A percentile compares a stretch with the other conserved stretches of the same genome.
These are phyloP conservation scores for Drosophila niveifrons DNA, from an alignment of 2,888 invertebrate species.

Conservation along the genomic window DNA sequence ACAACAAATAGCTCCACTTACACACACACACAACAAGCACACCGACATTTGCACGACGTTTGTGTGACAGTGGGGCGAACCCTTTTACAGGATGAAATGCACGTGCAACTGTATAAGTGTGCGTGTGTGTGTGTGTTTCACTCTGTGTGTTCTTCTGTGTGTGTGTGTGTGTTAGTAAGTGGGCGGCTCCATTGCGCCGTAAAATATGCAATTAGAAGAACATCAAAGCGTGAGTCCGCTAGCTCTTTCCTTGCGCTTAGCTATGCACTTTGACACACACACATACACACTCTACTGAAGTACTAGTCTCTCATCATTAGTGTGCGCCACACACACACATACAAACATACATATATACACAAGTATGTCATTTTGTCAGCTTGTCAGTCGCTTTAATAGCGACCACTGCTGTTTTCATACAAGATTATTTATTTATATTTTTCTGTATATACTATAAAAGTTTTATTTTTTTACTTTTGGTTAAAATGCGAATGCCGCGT, in stretches of 20 bases:
- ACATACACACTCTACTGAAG: conserved; percentile 28
- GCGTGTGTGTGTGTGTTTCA: conserved; percentile 18
- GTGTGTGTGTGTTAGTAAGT: conserved; percentile 37
- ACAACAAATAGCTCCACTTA: conserved; percentile 74
- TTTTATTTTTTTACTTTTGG: conserved; percentile 54
- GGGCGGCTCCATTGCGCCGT: conserved; percentile 69
- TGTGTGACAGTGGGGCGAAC: conserved; percentile 45
- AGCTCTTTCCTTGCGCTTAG: conserved; percentile 46
- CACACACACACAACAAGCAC: conserved; percentile 32
- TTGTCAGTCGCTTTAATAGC: conserved; percentile 38
- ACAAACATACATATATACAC: conserved; percentile 25
- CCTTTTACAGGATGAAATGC: conserved; percentile 62
- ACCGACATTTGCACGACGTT: background rate
- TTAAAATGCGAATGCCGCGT: conserved; percentile 53
- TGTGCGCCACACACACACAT: conserved; percentile 34
- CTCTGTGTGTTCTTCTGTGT: conserved; percentile 10
- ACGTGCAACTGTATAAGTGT: conserved; percentile 30
- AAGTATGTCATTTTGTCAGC: conserved; percentile 38
- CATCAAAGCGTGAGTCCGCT: conserved; percentile 69
- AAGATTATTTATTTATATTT: conserved; percentile 60
- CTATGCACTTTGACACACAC: conserved; percentile 63
- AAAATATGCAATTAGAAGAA: conserved; percentile 80
- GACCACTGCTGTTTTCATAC: conserved; percentile 36
- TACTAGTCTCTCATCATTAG: conserved; percentile 51
- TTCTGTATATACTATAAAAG: conserved; percentile 30